phyloP scores from a whole-genome alignment of 2,797 vertebrate genomes.

The Strix occidentalis region DNA sequence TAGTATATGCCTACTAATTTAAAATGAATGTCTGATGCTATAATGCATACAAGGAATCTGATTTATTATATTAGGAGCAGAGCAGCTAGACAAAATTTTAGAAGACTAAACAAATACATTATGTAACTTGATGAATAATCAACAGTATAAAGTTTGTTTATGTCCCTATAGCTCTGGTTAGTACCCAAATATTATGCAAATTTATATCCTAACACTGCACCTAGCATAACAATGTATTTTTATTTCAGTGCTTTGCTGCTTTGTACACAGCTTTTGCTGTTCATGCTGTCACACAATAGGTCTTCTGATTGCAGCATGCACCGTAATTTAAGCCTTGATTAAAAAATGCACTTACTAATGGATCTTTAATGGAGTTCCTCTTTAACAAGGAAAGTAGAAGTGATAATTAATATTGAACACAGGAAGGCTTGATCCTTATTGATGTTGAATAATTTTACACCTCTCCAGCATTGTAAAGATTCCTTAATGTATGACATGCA shows the following conservation, averaged over 20 bases:
- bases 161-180: not conserved
- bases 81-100: not conserved
- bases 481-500: not conserved
- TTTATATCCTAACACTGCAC: not conserved
- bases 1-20: not conserved
- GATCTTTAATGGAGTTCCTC: not conserved
- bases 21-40: not conserved
- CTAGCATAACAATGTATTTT: not conserved
- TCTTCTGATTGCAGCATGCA: not conserved
- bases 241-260: not conserved
- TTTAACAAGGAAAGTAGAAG: not conserved
- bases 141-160: not conserved
- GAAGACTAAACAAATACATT: not conserved
- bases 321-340: slow-evolving; percentile 24
- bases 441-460: not conserved
- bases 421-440: not conserved
- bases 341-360: not conserved
- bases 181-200: not conserved
- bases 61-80: not conserved
- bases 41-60: not conserved
- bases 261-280: not conserved
- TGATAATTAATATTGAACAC: not conserved
- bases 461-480: not conserved
- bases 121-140: not conserved
- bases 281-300: not conserved